These are phyloP conservation scores for Hylaeus volcanicus DNA, from an alignment of 1,140 invertebrate genomes.

Conservation along the genomic window DNA sequence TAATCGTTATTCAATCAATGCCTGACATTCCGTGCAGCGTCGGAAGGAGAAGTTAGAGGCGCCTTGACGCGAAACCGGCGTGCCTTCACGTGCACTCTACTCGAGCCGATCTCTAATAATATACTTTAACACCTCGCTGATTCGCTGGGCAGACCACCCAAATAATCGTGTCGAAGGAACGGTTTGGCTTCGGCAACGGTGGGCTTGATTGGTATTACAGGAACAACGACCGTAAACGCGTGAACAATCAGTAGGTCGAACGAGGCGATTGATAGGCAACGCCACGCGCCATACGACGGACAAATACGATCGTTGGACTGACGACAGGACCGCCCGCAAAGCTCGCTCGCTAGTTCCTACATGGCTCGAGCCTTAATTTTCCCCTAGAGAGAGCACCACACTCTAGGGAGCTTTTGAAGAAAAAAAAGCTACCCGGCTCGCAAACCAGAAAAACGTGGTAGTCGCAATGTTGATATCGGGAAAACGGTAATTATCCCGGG, in stretches of 20 bases:
- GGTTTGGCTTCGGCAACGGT: constrained; percentile 21
- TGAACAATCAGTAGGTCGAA: constrained; percentile 54
- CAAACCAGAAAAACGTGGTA: constrained; percentile 4
- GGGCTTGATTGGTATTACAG: constrained; percentile 63
- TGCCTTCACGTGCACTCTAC: constrained; percentile 55
- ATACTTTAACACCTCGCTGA: constrained; percentile 65
- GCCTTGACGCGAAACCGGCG: constrained; percentile 43
- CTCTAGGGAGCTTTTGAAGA: background rate
- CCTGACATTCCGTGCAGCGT: constrained; percentile 27
- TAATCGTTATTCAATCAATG: constrained; percentile 54
- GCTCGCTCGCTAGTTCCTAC: background rate
- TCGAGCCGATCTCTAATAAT: constrained; percentile 67
- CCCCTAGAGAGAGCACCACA: no score
- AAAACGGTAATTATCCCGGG: background rate
- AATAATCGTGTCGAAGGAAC: constrained; percentile 41
- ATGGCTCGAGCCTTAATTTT: background rate
- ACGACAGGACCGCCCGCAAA: constrained; percentile 58
- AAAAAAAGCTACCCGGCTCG: background rate
- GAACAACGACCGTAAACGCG: constrained; percentile 35
- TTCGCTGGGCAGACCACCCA: constrained; percentile 65
- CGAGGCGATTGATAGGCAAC: constrained; percentile 71
- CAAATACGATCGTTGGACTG: constrained; percentile 59
- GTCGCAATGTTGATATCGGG: constrained; percentile 17
- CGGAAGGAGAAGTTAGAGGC: constrained; percentile 9
- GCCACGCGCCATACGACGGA: constrained; percentile 65